phyloP scores from a whole-genome alignment of 2,113 vertebrate genomes.

The Orycteropus afer region DNA sequence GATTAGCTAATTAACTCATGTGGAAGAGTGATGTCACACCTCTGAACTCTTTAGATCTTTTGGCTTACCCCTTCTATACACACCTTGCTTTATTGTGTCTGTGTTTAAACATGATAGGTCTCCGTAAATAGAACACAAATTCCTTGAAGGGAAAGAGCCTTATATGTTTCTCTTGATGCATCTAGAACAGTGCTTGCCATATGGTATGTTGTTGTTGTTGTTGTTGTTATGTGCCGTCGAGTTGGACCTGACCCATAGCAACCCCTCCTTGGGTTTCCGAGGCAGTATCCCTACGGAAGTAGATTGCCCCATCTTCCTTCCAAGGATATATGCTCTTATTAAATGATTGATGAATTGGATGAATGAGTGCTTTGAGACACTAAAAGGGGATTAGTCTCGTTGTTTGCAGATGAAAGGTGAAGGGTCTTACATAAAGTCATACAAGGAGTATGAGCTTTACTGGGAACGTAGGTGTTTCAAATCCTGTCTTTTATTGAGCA shows the following conservation, averaged over 20 bases:
- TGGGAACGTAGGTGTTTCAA: neutral
- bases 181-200: neutral
- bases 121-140: neutral
- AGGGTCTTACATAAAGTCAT: neutral
- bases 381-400: neutral
- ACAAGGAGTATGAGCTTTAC: neutral
- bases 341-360: neutral
- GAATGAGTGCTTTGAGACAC: neutral
- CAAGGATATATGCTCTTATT: neutral
- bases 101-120: neutral
- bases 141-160: conserved; percentile 10
- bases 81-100: neutral
- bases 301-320: too few relatives aligned
- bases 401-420: neutral
- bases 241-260: too few relatives aligned
- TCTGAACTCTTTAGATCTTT: neutral
- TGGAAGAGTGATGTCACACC: neutral
- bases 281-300: too few relatives aligned
- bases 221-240: too few relatives aligned
- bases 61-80: neutral
- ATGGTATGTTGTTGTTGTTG: too few relatives aligned
- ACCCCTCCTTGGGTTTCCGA: too few relatives aligned
- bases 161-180: neutral
- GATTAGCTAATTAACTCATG: conserved; percentile 2
- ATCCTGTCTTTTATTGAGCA: neutral